phyloP scores from a whole-genome alignment of 1,140 invertebrate species.

The Pseudachorutes palmiensis region DNA sequence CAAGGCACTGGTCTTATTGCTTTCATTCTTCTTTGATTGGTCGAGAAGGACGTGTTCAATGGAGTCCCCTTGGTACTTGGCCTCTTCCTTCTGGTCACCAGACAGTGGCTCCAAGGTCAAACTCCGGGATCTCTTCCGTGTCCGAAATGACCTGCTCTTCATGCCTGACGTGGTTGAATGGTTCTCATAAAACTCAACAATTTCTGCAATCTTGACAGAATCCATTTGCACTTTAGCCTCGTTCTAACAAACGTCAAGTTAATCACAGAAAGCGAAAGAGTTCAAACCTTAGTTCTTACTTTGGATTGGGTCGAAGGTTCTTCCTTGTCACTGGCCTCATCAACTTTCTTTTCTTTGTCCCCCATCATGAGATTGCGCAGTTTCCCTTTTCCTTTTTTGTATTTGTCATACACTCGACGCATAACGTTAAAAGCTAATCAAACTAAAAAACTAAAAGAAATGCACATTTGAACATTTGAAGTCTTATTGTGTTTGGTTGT shows the following conservation, averaged over 20 bases:
- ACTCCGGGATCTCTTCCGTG: not conserved
- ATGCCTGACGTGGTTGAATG: not conserved
- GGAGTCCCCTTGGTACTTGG: not conserved
- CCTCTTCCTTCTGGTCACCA: not conserved
- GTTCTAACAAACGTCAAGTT: not conserved
- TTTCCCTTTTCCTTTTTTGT: too few species aligned
- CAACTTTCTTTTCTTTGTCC: not conserved
- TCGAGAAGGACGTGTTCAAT: not conserved
- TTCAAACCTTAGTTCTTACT: not conserved
- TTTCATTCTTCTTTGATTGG: not conserved
- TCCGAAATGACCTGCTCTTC: not conserved
- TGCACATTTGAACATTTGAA: too few species aligned
- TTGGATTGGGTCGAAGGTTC: not conserved
- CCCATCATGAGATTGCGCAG: not conserved
- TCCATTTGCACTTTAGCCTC: not conserved
- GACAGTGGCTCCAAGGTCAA: not conserved
- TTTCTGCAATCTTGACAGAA: not conserved
- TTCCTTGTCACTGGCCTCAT: too few species aligned
- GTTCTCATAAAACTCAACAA: not conserved
- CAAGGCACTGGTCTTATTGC: not conserved
- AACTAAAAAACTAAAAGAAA: too few species aligned
- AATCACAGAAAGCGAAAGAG: too few species aligned
- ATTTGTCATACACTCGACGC: too few species aligned
- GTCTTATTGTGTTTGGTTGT: too few species aligned
- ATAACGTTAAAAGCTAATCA: too few species aligned